A percentile compares a stretch with the other conserved stretches of the same genome.
phyloP scores from a whole-genome alignment of 2,797 vertebrate species.

The Anguilla megastoma region DNA sequence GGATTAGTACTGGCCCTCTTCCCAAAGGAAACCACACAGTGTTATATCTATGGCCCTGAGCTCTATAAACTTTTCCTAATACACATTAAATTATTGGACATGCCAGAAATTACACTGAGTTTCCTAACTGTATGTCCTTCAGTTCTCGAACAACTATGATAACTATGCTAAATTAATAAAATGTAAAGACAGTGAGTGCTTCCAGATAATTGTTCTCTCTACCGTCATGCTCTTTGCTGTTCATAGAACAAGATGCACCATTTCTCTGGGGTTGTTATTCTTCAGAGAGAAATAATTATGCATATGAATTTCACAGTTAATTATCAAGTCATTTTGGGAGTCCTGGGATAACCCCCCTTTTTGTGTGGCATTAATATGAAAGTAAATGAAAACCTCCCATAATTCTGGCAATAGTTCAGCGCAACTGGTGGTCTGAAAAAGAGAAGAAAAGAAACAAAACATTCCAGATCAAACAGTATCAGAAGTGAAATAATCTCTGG shows the following conservation, averaged over 20 bases:
- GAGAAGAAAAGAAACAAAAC: constrained; percentile 61
- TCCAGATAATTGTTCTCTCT: background rate
- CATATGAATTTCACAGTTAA: constrained; percentile 65
- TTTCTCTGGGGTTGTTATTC: background rate
- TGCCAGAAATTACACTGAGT: background rate
- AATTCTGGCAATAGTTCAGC: constrained; percentile 64
- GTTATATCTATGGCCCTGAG: background rate
- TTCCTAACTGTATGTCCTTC: background rate
- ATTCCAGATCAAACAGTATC: constrained; percentile 56
- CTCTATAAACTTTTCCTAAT: background rate
- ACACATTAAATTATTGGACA: background rate
- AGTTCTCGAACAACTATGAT: background rate
- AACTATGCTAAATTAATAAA: background rate
- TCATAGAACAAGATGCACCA: background rate
- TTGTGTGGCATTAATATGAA: constrained; percentile 64
- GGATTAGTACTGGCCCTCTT: background rate
- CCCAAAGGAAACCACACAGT: background rate
- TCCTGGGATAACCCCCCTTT: constrained; percentile 60
- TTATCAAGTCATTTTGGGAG: constrained; percentile 61
- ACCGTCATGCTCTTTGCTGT: background rate
- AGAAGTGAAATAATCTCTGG: constrained; percentile 53
- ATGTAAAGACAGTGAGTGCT: background rate
- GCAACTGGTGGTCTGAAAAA: constrained; percentile 68
- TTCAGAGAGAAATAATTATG: constrained; percentile 48
- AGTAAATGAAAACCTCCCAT: constrained; percentile 64